A percentile compares a stretch with the other conserved stretches of the same genome.
Conservation (phyloP, 2,888 invertebrate species). For the Caradrina clavipalpis region DNA sequence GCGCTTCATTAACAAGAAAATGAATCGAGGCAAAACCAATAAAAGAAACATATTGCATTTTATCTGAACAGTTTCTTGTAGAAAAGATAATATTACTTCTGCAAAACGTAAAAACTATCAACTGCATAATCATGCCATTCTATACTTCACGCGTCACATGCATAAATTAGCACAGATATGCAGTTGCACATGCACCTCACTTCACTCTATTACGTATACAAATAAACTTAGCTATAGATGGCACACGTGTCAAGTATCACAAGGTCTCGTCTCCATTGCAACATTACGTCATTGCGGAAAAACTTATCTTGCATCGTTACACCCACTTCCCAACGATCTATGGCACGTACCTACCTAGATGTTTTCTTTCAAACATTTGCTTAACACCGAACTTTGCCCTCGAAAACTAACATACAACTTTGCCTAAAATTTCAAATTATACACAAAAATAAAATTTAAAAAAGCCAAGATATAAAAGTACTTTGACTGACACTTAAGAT, state of each 20-base stretch:
- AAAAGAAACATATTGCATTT: background rate
- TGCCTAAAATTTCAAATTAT: background rate
- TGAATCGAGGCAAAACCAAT: constrained; percentile 12
- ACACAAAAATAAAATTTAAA: background rate
- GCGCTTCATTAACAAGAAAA: constrained; percentile 1
- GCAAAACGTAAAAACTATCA: constrained; percentile 12
- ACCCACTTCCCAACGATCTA: constrained; percentile 47
- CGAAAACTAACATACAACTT: background rate
- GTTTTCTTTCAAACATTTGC: constrained; percentile 3
- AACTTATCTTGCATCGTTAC: constrained; percentile 60
- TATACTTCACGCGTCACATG: constrained; percentile 39
- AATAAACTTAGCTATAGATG: constrained; percentile 63
- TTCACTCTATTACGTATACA: constrained; percentile 61
- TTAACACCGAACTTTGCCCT: background rate
- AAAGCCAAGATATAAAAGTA: background rate
- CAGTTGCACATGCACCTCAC: constrained; percentile 46
- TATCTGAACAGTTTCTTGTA: background rate
- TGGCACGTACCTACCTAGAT: constrained; percentile 5
- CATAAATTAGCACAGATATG: constrained; percentile 43
- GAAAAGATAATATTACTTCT: constrained; percentile 14
- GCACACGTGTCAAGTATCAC: constrained; percentile 68
- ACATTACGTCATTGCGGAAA: constrained; percentile 65
- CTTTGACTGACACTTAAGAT: constrained; percentile 13
- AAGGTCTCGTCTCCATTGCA: constrained; percentile 68
- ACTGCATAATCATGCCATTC: constrained; percentile 31